A percentile compares a stretch with the other conserved stretches of the same genome.
Evolutionary conservation across 2,888 invertebrate species (phyloP).

Genomic region (Steromphala cineraria): DNA sequence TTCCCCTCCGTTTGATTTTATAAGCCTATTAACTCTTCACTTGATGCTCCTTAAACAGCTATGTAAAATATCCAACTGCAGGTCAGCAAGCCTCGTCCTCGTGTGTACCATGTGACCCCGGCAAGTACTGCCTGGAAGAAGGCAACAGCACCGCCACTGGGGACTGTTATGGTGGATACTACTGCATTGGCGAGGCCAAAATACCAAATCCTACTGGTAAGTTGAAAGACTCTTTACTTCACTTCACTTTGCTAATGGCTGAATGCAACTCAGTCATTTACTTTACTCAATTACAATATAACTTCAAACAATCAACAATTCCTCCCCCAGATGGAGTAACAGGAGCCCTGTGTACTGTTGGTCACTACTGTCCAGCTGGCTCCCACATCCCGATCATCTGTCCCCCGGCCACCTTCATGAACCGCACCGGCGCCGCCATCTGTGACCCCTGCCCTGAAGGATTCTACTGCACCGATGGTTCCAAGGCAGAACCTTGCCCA

Average conservation of each 20-base stretch:
- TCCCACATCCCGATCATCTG: constrained; percentile 54
- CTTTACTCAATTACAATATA: no score
- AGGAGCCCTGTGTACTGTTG: constrained; percentile 70
- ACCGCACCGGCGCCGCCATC: constrained; percentile 61
- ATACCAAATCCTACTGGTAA: constrained; percentile 69
- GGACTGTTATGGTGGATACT: constrained; percentile 66
- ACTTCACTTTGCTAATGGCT: no score
- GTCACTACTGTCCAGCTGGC: constrained; percentile 61
- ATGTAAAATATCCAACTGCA: constrained; percentile 30
- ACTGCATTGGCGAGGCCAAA: constrained; percentile 61
- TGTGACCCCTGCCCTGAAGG: constrained; percentile 69
- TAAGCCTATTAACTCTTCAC: no score
- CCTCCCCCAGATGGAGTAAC: constrained; percentile 67
- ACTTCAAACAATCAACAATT: no score
- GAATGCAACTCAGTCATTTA: no score
- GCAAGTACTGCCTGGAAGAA: constrained; percentile 57
- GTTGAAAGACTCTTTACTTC: not conserved
- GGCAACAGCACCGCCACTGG: constrained; percentile 58
- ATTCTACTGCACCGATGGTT: constrained; percentile 64
- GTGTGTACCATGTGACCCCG: constrained; percentile 58
- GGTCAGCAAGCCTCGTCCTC: constrained; percentile 54
- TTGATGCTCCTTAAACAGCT: no score
- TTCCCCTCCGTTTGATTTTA: no score
- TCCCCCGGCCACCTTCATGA: constrained; percentile 63
- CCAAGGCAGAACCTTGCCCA: constrained; percentile 66